phyloP scores from a whole-genome alignment of 2,113 vertebrate genomes.

The Pterocles orientalis region DNA sequence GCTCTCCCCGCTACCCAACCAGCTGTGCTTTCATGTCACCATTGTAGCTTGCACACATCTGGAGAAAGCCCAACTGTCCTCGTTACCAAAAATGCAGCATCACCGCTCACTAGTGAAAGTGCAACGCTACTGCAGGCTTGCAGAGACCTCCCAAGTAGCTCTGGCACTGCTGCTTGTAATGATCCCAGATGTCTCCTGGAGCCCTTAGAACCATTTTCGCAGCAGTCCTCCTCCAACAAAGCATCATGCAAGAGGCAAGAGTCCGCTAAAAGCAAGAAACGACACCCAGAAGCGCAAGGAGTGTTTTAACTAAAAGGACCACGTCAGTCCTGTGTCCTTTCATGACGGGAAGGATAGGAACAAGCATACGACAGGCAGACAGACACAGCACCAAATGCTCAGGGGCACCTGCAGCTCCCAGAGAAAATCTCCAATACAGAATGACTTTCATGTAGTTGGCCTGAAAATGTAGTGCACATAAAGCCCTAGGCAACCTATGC shows the following conservation, averaged over 20 bases:
- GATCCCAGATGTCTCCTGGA: background rate
- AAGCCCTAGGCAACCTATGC: background rate
- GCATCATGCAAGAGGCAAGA: accelerated
- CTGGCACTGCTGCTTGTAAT: background rate
- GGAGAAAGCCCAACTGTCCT: background rate
- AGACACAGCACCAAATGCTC: background rate
- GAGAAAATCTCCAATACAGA: background rate
- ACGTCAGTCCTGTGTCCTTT: accelerated
- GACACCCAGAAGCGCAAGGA: background rate
- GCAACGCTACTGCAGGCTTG: background rate
- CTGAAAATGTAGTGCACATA: accelerated
- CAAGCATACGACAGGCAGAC: background rate
- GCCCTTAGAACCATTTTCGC: background rate
- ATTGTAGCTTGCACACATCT: background rate
- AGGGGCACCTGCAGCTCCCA: background rate
- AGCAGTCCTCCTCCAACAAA: background rate
- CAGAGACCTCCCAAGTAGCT: background rate
- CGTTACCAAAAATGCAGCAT: background rate
- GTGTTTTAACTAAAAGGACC: background rate
- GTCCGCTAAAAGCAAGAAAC: background rate
- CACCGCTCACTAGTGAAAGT: background rate
- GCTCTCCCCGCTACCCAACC: background rate
- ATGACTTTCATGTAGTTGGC: background rate
- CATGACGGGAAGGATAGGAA: background rate
- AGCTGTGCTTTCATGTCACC: background rate